Percentiles rank a stretch among this genome's conserved stretches.
Evolutionary conservation across 2,113 vertebrate species (phyloP).

Genomic region (Cranoglanis bouderius): DNA sequence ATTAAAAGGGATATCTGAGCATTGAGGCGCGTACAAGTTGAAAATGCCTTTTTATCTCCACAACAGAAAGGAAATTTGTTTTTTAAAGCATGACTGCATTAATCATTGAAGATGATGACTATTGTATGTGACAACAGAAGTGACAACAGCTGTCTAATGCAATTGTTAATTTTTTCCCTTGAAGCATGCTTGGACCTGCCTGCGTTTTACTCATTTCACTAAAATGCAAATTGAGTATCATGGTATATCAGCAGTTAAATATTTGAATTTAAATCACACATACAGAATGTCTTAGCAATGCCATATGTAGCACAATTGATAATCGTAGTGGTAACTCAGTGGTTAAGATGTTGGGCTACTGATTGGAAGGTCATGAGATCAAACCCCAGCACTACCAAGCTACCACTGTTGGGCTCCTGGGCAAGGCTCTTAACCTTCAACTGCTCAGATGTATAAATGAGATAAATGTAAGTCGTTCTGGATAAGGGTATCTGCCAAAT

Average conservation of each 20-base stretch:
- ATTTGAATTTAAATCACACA: background rate
- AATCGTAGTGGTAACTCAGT: too few relatives aligned
- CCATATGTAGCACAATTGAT: too few relatives aligned
- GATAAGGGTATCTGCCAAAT: too few relatives aligned
- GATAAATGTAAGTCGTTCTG: too few relatives aligned
- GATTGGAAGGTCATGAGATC: too few relatives aligned
- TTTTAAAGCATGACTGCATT: slow-evolving; percentile 2
- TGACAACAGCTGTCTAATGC: slow-evolving; percentile 15
- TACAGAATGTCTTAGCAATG: too few relatives aligned
- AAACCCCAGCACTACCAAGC: too few relatives aligned
- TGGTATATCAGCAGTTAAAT: background rate
- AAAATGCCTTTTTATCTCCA: too few relatives aligned
- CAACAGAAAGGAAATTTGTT: background rate
- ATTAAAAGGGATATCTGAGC: background rate
- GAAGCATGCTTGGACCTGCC: background rate
- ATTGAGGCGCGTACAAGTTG: background rate
- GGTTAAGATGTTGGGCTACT: too few relatives aligned
- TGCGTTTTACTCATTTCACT: background rate
- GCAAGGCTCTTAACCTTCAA: too few relatives aligned
- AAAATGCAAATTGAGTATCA: background rate
- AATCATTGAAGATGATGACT: slow-evolving; percentile 3
- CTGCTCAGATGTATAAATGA: too few relatives aligned
- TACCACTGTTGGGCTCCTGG: too few relatives aligned
- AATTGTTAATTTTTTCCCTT: background rate
- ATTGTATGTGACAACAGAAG: background rate